Base-by-base conservation (phyloP, 2,888 invertebrate species). In the Cyaniris semiargus region DNA sequence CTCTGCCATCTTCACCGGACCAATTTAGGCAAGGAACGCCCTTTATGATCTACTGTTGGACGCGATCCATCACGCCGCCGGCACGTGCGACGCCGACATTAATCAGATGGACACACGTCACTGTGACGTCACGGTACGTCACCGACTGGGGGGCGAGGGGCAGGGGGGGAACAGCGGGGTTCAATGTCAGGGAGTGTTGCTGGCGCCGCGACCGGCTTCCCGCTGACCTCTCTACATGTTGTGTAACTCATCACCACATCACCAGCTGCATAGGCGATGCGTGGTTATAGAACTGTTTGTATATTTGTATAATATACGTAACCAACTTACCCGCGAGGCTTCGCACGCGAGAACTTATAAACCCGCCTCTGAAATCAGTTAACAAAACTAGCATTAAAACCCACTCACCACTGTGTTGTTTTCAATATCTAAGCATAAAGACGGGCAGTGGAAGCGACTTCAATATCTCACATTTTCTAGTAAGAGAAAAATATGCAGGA, bases 181-280 rank as follows among this genome's bases (percentile, higher is more conserved):
- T 66, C 66, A 66, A 66, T 66, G 66, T 66, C 66, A 66, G 66
- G 66, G 27, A 66, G 66, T 66, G 66, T 66, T 66, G 66, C 66
- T 27, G 66, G 66, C 66, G 31, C 66, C 66, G 60, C 66, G 66
- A 27, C 66, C 66, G 27, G 66, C 66, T 66, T 66, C 66, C 15
- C 27, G 15, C 27, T 66, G 66, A 66, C 66, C 66, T 18, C 53
- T 66, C 60, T 60, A 13, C 23, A 18, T 66, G 27, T 66, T 27
- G 6, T 31, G 15, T 66, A 66, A 60, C 60, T 66, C 10, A 31
- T 31, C 66, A 27, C 66, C 15, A 27, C 23, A 60, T 21, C 58
- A 58, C n/a, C 21, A 21, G 7, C 21, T 56, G n/a, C 21, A 60
- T 23, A 21, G 10, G 23, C 2, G 13, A 21, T 13, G 13, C 0